phyloP scores from a whole-genome alignment of 2,888 invertebrate genomes.

The Thysanoteuthis rhombus region DNA sequence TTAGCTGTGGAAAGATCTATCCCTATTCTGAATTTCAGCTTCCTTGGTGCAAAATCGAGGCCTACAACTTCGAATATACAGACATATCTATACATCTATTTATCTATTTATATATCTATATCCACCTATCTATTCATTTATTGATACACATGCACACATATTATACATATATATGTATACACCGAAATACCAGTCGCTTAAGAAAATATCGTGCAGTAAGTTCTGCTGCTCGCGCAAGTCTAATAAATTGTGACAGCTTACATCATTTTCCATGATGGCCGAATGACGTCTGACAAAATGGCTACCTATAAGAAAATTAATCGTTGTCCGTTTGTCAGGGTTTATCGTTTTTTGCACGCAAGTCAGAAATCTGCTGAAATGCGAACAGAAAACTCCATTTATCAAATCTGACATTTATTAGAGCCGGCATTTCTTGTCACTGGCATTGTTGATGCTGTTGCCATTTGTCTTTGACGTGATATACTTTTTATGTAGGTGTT shows the following conservation, averaged over 20 bases:
- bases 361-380: background rate
- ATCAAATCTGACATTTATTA: background rate
- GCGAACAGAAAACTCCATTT: background rate
- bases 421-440: background rate
- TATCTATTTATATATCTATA: no score
- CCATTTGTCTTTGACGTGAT: background rate
- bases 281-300: conserved; percentile 12
- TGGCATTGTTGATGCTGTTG: background rate
- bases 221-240: background rate
- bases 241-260: conserved; percentile 12
- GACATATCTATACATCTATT: no score
- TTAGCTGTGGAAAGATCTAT: no score
- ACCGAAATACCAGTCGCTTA: background rate
- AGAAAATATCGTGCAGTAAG: background rate
- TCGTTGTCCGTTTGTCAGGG: background rate
- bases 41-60: no score
- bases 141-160: no score
- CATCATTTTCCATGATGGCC: background rate
- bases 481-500: background rate
- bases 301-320: background rate
- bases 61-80: no score
- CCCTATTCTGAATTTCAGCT: no score
- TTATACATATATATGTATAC: no score
- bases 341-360: background rate
- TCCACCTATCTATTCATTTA: no score